Base-by-base conservation (phyloP, 2,113 vertebrate genomes). In the Saguinus midas region DNA sequence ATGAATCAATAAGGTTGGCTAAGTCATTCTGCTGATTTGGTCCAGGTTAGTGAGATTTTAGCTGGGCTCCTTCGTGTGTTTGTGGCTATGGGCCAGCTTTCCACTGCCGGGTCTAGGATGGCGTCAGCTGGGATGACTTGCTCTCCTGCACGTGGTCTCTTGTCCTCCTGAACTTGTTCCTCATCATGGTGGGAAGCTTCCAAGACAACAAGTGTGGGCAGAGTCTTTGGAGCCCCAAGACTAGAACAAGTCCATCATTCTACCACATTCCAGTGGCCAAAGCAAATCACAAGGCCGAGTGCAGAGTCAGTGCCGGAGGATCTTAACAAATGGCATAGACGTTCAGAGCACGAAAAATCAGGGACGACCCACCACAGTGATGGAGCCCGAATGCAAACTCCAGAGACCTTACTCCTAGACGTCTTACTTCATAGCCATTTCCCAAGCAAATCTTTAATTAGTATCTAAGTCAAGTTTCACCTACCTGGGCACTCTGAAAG, bases 401-500 rank as follows among this genome's bases (percentile, higher is more conserved):
- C 3, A 43, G 32, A 89, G 40, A 66, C 50, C 58, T 61, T 27
- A 6, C 55, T 64, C 55, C 52, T 21, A 20, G 75, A n/a, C 13
- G 14, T 52, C 40, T 61, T n/a, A 52, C 27, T 73, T 43, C 43
- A 52, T 11, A 79, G 58, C 14, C 72, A 79, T 25, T 50, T n/a
- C 29, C 43, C 61, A 52, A 11, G 48, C 73, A 73, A 86, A 88
- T 20, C n/a, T 81, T 75, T 82, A 32, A 37, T 55, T 75, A 57
- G 64, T 35, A 66, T 55, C 50, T 80, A 27, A 37, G 94, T 72
- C 52, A 40, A 81, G 25, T 91, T 75, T 87, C 75, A 55, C 23
- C 11, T 73, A 6, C 3, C 11, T 23, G 35, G 8, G 23, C 64
- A 45, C 81, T 20, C 1, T 6, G 11, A 50, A 57, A 81, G 29